A percentile compares a stretch with the other conserved stretches of the same genome.
Conservation (phyloP, 2,113 vertebrate species). For the Bothrops jararaca region DNA sequence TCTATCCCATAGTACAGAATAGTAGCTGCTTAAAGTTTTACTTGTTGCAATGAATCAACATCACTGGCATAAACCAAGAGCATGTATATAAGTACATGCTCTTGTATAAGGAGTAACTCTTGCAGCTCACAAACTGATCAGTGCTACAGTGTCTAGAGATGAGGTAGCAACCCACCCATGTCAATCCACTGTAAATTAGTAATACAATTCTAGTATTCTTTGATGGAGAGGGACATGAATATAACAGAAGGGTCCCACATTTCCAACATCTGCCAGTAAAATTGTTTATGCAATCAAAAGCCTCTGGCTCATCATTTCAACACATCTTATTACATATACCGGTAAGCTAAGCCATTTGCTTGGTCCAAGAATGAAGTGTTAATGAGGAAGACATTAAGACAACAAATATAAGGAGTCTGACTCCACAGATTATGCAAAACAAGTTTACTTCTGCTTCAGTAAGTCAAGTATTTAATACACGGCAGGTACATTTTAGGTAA, state of each 20-base stretch:
- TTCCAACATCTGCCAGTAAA: slow-evolving; percentile 22
- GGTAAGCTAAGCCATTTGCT: slow-evolving; percentile 32
- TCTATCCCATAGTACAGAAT: slow-evolving; percentile 41
- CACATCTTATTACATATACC: neutral
- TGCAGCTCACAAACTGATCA: slow-evolving; percentile 38
- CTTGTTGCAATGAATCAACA: slow-evolving; percentile 43
- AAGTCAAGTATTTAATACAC: slow-evolving; percentile 62
- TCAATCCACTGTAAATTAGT: neutral
- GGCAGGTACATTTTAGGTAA: slow-evolving; percentile 58
- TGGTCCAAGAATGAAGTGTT: slow-evolving; percentile 33
- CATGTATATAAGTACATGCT: slow-evolving; percentile 34
- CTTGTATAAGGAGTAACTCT: slow-evolving; percentile 9
- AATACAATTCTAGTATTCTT: slow-evolving; percentile 14
- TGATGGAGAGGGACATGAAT: neutral
- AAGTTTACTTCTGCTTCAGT: slow-evolving; percentile 58
- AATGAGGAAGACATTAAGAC: slow-evolving; percentile 47
- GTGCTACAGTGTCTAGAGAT: slow-evolving; percentile 22
- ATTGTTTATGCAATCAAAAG: neutral
- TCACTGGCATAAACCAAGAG: slow-evolving; percentile 28
- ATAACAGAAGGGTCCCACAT: slow-evolving; percentile 8
- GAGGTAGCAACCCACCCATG: slow-evolving; percentile 13
- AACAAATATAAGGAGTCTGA: slow-evolving; percentile 58
- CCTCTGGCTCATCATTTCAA: neutral
- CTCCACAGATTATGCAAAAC: slow-evolving; percentile 60
- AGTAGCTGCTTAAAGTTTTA: slow-evolving; percentile 42